A percentile compares a stretch with the other conserved stretches of the same genome.
phyloP scores from a whole-genome alignment of 2,888 invertebrate species.

The Caradrina kadenii region DNA sequence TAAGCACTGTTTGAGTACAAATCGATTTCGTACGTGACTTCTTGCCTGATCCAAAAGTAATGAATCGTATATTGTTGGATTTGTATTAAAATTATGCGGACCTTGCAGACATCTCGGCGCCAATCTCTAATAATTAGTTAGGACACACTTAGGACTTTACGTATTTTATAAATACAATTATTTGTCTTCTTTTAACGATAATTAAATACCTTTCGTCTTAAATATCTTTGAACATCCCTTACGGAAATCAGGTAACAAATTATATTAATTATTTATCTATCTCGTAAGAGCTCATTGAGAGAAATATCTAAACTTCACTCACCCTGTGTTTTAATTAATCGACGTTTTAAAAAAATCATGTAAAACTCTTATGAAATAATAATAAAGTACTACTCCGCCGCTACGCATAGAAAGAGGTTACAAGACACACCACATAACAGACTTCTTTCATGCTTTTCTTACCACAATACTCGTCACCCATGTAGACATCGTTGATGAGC shows the following conservation, averaged over 20 bases:
- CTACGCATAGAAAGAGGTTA: too few relatives aligned
- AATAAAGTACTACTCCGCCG: too few relatives aligned
- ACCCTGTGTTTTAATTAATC: too few relatives aligned
- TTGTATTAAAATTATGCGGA: constrained; percentile 28
- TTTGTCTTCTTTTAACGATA: too few relatives aligned
- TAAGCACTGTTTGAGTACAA: constrained; percentile 48
- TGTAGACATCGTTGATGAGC: constrained; percentile 98
- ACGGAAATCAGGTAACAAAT: too few relatives aligned
- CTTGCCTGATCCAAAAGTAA: constrained; percentile 35
- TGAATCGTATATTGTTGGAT: constrained; percentile 34
- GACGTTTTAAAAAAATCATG: too few relatives aligned
- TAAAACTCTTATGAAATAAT: too few relatives aligned
- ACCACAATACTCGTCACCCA: constrained; percentile 99
- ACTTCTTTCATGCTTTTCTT: constrained; percentile 57
- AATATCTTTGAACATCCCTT: too few relatives aligned
- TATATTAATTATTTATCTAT: too few relatives aligned
- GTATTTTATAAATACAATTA: not conserved
- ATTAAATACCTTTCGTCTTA: too few relatives aligned
- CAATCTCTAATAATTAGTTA: constrained; percentile 13
- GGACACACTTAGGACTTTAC: not conserved
- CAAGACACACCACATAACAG: not conserved
- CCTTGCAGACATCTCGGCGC: constrained; percentile 38
- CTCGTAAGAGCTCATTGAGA: too few relatives aligned
- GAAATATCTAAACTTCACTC: too few relatives aligned
- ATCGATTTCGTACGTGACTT: constrained; percentile 56